A percentile compares a stretch with the other conserved stretches of the same genome.
phyloP scores from a whole-genome alignment of 1,140 invertebrate genomes.

The Vollenhovia emeryi region DNA sequence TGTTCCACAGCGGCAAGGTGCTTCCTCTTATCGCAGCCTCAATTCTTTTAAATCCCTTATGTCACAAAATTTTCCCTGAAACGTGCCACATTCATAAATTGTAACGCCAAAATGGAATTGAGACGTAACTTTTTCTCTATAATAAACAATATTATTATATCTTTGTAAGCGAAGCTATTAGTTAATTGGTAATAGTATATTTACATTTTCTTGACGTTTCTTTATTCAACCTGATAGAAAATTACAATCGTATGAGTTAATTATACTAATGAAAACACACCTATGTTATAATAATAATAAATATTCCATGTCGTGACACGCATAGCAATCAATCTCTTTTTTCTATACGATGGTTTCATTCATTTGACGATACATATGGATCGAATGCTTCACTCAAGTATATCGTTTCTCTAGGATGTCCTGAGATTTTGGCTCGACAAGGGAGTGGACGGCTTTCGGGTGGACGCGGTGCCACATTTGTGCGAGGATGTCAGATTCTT shows the following conservation, averaged over 20 bases:
- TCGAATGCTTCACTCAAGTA: background rate
- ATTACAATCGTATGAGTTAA: background rate
- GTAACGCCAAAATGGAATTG: background rate
- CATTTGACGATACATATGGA: background rate
- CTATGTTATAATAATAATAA: no score
- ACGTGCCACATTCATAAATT: background rate
- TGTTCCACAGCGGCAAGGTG: background rate
- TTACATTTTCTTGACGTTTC: background rate
- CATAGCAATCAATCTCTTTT: no score
- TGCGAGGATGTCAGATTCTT: constrained; percentile 86
- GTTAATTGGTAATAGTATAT: no score
- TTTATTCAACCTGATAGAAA: background rate
- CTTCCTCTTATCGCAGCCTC: background rate
- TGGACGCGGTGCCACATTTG: constrained; percentile 88
- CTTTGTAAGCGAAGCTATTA: background rate
- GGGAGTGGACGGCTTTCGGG: constrained; percentile 91
- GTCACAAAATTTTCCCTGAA: background rate
- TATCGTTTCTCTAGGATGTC: constrained; percentile 85
- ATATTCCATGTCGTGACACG: no score
- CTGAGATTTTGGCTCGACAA: constrained; percentile 90
- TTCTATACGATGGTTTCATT: constrained; percentile 17
- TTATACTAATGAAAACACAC: no score
- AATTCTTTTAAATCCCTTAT: constrained; percentile 10
- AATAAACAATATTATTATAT: no score
- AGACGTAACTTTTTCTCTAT: no score